Conservation (phyloP, 2,888 invertebrate species). For the Eupithecia vulgata region DNA sequence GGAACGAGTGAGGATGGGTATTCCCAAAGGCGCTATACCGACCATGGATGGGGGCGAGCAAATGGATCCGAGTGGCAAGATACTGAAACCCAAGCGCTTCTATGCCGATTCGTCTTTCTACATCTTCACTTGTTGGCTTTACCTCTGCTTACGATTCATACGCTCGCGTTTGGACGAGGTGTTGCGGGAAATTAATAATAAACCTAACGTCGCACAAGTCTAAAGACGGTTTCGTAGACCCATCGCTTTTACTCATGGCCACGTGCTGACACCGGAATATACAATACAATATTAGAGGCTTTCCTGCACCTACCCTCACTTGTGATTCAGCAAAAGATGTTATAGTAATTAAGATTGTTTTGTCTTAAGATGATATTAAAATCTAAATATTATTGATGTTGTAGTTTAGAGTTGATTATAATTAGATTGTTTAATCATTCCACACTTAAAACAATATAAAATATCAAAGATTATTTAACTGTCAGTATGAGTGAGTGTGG, state of each 20-base stretch:
- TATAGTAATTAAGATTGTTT: not conserved
- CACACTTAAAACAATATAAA: not conserved
- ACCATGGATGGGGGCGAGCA: not conserved
- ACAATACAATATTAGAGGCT: not conserved
- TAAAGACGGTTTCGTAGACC: not conserved
- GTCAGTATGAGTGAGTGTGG: not conserved
- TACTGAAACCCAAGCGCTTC: not conserved
- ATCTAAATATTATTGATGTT: not conserved
- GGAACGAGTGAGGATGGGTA: not conserved
- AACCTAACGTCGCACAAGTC: not conserved
- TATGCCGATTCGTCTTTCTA: conserved; percentile 5
- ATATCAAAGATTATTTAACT: not conserved
- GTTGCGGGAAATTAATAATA: not conserved
- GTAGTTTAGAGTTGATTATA: not conserved
- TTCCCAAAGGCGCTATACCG: not conserved
- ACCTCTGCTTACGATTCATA: not conserved
- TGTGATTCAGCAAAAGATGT: not conserved
- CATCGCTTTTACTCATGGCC: not conserved
- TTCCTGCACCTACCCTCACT: not conserved
- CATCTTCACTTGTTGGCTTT: conserved; percentile 9
- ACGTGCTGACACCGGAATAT: not conserved
- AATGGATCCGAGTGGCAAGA: not conserved
- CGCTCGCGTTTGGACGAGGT: not conserved
- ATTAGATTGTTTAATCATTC: not conserved
- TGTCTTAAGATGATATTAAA: not conserved